phyloP scores from a whole-genome alignment of 2,888 invertebrate species.

The Sisyra terminalis region DNA sequence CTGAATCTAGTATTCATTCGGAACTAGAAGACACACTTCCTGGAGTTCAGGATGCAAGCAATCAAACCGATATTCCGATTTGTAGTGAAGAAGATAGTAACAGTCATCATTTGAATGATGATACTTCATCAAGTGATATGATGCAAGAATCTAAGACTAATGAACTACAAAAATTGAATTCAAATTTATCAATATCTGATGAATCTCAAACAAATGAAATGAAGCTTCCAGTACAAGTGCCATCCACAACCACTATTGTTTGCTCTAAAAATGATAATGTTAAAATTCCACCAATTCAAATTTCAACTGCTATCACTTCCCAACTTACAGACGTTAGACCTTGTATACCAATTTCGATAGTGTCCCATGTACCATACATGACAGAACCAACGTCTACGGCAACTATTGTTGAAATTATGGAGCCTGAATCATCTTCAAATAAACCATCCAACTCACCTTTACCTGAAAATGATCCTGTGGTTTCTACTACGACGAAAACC shows the following conservation, averaged over 20 bases:
- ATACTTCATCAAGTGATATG: background rate
- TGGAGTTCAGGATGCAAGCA: slow-evolving; percentile 66
- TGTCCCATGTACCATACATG: slow-evolving; percentile 3
- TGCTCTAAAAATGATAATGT: background rate
- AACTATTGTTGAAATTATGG: slow-evolving; percentile 1
- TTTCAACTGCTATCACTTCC: background rate
- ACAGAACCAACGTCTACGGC: slow-evolving; percentile 4
- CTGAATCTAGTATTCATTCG: slow-evolving; percentile 21
- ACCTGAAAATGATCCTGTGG: slow-evolving; percentile 4
- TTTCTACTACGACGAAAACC: slow-evolving; percentile 7
- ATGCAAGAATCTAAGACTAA: background rate
- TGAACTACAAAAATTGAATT: slow-evolving; percentile 7
- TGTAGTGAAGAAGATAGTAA: slow-evolving; percentile 48
- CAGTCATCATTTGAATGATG: slow-evolving; percentile 13
- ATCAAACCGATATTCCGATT: slow-evolving; percentile 62
- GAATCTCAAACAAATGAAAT: background rate
- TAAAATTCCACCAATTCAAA: background rate
- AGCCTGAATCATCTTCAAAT: slow-evolving; percentile 1
- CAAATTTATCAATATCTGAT: background rate
- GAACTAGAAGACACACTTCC: slow-evolving; percentile 18
- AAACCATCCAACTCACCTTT: background rate
- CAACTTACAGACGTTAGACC: background rate
- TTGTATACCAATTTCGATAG: slow-evolving; percentile 4
- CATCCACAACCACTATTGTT: slow-evolving; percentile 4
- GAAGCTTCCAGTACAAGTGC: slow-evolving; percentile 1